phyloP scores from a whole-genome alignment of 2,113 vertebrate species.

The Orycteropus afer region DNA sequence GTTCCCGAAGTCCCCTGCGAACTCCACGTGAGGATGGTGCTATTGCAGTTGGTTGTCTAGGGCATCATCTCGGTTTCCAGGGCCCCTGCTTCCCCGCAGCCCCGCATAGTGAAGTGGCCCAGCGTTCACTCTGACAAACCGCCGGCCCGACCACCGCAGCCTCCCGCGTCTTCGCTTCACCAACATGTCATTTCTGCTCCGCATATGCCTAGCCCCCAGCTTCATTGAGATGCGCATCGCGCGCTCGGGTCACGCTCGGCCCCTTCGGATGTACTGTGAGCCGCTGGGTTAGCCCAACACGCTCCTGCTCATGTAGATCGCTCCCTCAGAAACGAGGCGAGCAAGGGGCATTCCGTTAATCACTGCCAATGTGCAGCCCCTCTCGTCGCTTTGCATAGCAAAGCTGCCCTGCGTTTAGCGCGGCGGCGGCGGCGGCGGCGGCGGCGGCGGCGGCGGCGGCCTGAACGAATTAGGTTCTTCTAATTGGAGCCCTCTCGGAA shows the following conservation, averaged over 20 bases:
- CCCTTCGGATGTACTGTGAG: conserved; percentile 82
- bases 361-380: conserved; percentile 88
- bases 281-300: conserved; percentile 88
- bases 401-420: conserved; percentile 78
- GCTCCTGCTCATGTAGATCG: conserved; percentile 89
- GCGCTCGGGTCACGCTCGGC: conserved; percentile 88
- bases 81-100: background rate
- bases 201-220: conserved; percentile 81
- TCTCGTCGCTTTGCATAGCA: conserved; percentile 84
- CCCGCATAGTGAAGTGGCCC: background rate
- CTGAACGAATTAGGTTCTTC: conserved; percentile 78
- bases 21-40: rapidly evolving
- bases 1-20: rapidly evolving
- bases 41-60: background rate
- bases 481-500: conserved; percentile 77
- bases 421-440: conserved; percentile 63
- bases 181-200: conserved; percentile 90
- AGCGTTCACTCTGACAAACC: background rate
- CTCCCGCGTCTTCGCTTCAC: background rate
- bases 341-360: conserved; percentile 91
- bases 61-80: background rate
- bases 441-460: conserved; percentile 73
- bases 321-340: conserved; percentile 85
- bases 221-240: conserved; percentile 88
- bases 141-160: conserved; percentile 51